Evolutionary conservation across 2,888 invertebrate species (phyloP).

Genomic region (Orthosia incerta): DNA sequence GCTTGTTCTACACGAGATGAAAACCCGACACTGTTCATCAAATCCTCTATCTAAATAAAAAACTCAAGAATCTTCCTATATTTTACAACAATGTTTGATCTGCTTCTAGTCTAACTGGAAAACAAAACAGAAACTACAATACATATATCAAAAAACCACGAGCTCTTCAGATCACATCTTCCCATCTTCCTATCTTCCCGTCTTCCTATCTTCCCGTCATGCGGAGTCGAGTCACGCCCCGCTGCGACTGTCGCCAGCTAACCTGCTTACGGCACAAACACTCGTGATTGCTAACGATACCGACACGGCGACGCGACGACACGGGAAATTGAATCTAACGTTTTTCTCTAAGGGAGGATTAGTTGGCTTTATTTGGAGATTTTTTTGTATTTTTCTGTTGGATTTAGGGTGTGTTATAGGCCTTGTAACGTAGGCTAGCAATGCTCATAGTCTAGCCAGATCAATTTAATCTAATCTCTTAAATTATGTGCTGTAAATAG

Average conservation of each 20-base stretch:
- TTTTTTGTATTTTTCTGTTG: slow-evolving; percentile 5
- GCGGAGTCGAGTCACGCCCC: slow-evolving; percentile 81
- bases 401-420: background rate
- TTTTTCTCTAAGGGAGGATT: slow-evolving; percentile 67
- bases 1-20: background rate
- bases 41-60: background rate
- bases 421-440: background rate
- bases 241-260: slow-evolving; percentile 73
- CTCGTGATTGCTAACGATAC: slow-evolving; percentile 82
- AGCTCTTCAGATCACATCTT: slow-evolving; percentile 7
- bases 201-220: slow-evolving; percentile 59
- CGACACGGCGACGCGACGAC: slow-evolving; percentile 73
- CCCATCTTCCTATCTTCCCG: slow-evolving; percentile 19
- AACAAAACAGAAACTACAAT: background rate
- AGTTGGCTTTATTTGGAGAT: slow-evolving; percentile 51
- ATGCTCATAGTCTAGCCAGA: background rate
- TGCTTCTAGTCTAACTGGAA: no score
- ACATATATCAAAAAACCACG: slow-evolving; percentile 6
- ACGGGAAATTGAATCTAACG: slow-evolving; percentile 75
- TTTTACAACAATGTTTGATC: no score
- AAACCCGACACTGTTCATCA: background rate
- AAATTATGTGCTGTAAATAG: no score
- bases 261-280: slow-evolving; percentile 81
- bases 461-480: no score
- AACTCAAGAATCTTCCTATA: no score